phyloP scores from a whole-genome alignment of 2,888 invertebrate genomes.

The Ecdyonurus torrentis region DNA sequence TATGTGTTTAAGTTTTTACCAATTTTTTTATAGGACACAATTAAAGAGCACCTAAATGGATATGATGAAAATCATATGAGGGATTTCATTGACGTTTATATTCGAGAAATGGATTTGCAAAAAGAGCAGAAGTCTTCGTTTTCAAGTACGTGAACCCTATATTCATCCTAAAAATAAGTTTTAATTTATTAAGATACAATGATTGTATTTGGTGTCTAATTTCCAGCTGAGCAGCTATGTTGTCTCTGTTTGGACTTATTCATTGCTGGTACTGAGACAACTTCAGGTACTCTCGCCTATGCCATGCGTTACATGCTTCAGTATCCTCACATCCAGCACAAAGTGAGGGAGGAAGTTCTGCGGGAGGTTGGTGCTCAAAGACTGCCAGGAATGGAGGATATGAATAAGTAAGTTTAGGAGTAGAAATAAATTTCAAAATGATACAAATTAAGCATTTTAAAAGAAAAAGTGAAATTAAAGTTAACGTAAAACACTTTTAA shows the following conservation, averaged over 20 bases:
- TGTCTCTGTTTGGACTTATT: neutral
- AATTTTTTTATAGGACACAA: slow-evolving; percentile 26
- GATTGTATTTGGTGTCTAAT: neutral
- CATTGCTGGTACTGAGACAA: neutral
- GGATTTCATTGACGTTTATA: slow-evolving; percentile 44
- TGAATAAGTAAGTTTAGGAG: slow-evolving; percentile 28
- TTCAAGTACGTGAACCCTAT: neutral
- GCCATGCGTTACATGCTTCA: slow-evolving; percentile 24
- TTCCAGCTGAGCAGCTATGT: neutral
- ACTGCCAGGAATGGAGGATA: slow-evolving; percentile 40
- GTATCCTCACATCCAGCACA: slow-evolving; percentile 36
- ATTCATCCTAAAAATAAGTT: neutral
- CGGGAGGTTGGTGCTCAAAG: slow-evolving; percentile 40
- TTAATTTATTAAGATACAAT: neutral
- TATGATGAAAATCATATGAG: slow-evolving; percentile 30
- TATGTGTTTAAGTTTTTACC: too few relatives aligned
- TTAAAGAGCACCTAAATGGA: slow-evolving; percentile 30
- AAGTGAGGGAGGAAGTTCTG: slow-evolving; percentile 44
- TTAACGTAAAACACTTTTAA: too few relatives aligned
- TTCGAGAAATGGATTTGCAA: slow-evolving; percentile 33
- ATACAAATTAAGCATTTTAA: too few relatives aligned
- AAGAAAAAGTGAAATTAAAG: too few relatives aligned
- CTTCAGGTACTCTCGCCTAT: neutral
- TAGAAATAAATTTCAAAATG: too few relatives aligned
- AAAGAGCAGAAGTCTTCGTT: neutral